A percentile compares a stretch with the other conserved stretches of the same genome.
These are phyloP conservation scores for Chroicocephalus ridibundus DNA, from an alignment of 2,113 vertebrate species.

Conservation along the genomic window DNA sequence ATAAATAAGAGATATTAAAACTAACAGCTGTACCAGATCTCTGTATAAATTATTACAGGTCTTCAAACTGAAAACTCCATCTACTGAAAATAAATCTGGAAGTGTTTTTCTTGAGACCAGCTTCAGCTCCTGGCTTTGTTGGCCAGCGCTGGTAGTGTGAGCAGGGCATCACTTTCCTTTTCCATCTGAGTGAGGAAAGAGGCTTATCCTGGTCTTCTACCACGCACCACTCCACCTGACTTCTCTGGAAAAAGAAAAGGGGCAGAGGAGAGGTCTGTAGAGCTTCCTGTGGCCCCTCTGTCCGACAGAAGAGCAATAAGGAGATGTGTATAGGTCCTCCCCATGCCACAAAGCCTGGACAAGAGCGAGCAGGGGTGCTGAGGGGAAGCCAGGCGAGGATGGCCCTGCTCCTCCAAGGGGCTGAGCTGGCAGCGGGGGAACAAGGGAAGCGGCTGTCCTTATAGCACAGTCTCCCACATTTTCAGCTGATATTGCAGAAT, in stretches of 20 bases:
- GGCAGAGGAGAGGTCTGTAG: not conserved
- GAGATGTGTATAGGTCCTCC: not conserved
- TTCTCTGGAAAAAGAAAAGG: not conserved
- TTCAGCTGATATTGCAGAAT: not conserved
- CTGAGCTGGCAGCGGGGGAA: not conserved
- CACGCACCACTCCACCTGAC: not conserved
- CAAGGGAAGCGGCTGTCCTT: not conserved
- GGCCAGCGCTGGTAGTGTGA: not conserved
- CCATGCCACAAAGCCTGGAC: fast-evolving
- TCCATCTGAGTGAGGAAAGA: not conserved
- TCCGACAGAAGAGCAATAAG: not conserved
- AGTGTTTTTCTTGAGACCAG: not conserved
- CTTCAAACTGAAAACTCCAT: not conserved
- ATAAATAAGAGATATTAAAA: not conserved
- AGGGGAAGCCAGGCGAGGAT: fast-evolving
- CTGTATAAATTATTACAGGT: not conserved
- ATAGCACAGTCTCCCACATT: not conserved
- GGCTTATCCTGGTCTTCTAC: not conserved
- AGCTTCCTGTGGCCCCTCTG: not conserved
- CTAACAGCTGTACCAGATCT: not conserved
- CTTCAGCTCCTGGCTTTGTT: not conserved
- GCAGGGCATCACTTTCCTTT: not conserved
- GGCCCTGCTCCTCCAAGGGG: not conserved
- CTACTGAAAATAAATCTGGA: not conserved
- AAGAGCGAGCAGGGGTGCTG: fast-evolving